Evolutionary conservation across 2,888 invertebrate genomes (phyloP), one percentile per base, ranked within the genome.

Genomic region (Apodemia duryi): DNA sequence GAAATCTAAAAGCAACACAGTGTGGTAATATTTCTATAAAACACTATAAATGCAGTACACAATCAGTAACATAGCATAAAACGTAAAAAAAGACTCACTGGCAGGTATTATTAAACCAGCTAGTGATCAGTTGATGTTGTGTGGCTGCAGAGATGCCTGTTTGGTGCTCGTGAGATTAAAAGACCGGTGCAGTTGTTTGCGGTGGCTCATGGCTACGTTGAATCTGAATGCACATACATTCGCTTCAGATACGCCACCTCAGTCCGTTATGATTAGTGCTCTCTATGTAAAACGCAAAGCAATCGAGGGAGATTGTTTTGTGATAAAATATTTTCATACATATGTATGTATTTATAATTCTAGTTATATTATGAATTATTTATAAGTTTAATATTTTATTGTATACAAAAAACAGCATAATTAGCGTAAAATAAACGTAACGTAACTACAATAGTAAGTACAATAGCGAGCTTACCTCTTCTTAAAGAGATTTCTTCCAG

Each of bases 101-200:
- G 60, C 65, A 67, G 65, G 66, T 67, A 68, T 68, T 68, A 67
- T 65, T 63, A 71, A 71, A 63, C 68, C 67, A 43, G 60, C 66
- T 67, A 65, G 67, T 70, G 69, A 70, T 70, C 68, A 70, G 62
- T 65, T 65, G 68, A 68, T 66, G 67, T 43, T 43, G 43, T 66
- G 60, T 63, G 67, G 66, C 61, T 63, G 66, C 64, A 43, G 43
- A 43, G 43, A 43, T 49, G 67, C 63, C 66, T 66, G 67, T 71
- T 68, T 66, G 69, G 67, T 64, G 77, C 82, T 83, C 82, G 85
- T 83, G 77, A 85, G 84, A 88, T 88, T 88, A 89, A 89, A 89
- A 89, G 83, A 84, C 85, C 81, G 75, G 76, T 74, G 78, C 85
- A 85, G 82, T 85, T 83, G 86, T 86, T 85, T 83, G 84, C 81